Evolutionary conservation across 2,113 vertebrate genomes (phyloP), one percentile per base, ranked within the genome.

Genomic region (Rhineura floridana): DNA sequence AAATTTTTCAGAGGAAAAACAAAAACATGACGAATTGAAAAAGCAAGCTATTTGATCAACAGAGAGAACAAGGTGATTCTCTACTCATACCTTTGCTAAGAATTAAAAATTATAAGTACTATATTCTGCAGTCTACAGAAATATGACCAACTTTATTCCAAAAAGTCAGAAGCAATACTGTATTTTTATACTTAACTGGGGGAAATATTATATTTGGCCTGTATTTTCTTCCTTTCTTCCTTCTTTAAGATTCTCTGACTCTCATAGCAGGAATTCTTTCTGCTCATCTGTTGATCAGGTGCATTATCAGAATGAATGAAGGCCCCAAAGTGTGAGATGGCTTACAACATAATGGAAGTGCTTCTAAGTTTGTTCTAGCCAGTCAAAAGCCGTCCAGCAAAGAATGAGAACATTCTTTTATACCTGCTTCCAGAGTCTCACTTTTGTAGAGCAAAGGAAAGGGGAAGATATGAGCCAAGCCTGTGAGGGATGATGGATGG

Each of bases 91-190:
- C n/a, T 84, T 73, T 33, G 42, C 25, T 63, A 10, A 79, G 70
- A 46, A n/a, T 63, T 33, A 65, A 80, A 86, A 89, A 75, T 23
- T 50, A 39, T 25, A n/a, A n/a, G 39, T 8, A 62, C 52, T 55
- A 28, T 46, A 46, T 80, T 80, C 50, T 80, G 21, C 8, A 65
- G 39, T n/a, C 15, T 84, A 78, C 50, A 86, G 52, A 46, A n/a
- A 62, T 12, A 78, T 63, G 30, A 52, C 44, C 25, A 46, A 52
- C 15, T 39, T 39, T 82, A 67, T 69, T 55, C 70, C 39, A 75
- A 88, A 84, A 25, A 86, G 28, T 46, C 73, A 88, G 84, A n/a
- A 84, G 42, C 42, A 79, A 44, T 42, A n/a, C n/a, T n/a, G n/a
- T n/a, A 78, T 33, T n/a, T 73, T 87, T 82, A 69, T n/a, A 82